Base-by-base conservation (phyloP, 2,888 invertebrate species). In the Cinara cedri region DNA sequence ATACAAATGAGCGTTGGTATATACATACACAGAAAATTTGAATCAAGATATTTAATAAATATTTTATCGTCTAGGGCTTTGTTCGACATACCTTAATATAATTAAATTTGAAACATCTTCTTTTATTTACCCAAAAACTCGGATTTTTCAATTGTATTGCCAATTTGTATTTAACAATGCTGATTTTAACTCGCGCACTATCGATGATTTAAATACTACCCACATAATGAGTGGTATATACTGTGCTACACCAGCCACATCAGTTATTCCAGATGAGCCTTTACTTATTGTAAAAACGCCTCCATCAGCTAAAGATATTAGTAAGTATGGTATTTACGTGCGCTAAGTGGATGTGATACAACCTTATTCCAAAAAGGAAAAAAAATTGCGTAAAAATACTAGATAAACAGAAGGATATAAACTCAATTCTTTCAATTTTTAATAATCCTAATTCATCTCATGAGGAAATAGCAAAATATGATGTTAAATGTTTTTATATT, bases 281-380 rank as follows among this genome's bases (percentile, higher is more conserved):
- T 51, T 51, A 51, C 16, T 51, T 51, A 51, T 51, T 51, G 49
- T 51, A 51, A 51, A 51, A 51, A 51, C 49, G n/a, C 49, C n/a
- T 16, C 16, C 16, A 51, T 51, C 49, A 6, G 49, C 49, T 51
- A 51, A 51, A 51, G 49, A 51, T 51, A 51, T 51, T 51, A 51
- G 49, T n/a, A 55, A 49, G 54, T 76, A 49, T 42, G 51, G 42
- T 76, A 66, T 76, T 46, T 34, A 21, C 34, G 54, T 49, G 76
- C 66, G 21, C 51, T 66, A 54, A 76, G 49, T 55, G 66, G 76
- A 11, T 76, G 76, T 63, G 66, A 76, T 51, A 66, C 76, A 49
- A 76, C 42, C 9, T 46, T 66, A 42, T 76, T 62, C 49, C 49
- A 51, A 34, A 63, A 72, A 60, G 60, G 57, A 16, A 72, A 72